Conservation (phyloP, 2,113 vertebrate species). For the Meriones unguiculatus region DNA sequence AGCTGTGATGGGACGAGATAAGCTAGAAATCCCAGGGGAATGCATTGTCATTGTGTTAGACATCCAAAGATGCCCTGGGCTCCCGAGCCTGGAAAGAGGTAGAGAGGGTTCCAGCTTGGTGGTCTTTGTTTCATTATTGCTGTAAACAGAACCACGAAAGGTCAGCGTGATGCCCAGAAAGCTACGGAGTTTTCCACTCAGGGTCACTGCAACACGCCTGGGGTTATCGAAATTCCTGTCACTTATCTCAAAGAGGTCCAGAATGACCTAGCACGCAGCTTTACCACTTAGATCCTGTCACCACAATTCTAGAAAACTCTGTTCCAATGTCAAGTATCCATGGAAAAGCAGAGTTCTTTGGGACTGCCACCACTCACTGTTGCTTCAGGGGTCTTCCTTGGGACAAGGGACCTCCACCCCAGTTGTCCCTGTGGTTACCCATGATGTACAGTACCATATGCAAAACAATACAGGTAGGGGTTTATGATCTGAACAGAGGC, state of each 20-base stretch:
- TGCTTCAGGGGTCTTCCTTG: neutral
- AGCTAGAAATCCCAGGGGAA: neutral
- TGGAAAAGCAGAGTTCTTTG: neutral
- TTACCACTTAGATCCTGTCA: neutral
- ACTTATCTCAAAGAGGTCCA: slow-evolving; percentile 74
- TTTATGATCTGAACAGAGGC: fast-evolving
- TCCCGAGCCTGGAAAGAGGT: slow-evolving; percentile 41
- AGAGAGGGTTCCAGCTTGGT: slow-evolving; percentile 81
- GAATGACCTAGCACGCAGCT: slow-evolving; percentile 64
- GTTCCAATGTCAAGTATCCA: neutral
- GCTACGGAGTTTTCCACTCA: slow-evolving; percentile 80
- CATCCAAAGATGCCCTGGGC: slow-evolving; percentile 74
- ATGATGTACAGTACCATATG: fast-evolving
- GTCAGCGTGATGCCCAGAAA: slow-evolving; percentile 78
- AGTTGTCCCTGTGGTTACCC: fast-evolving
- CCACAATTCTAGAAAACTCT: slow-evolving; percentile 28
- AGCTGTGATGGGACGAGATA: neutral
- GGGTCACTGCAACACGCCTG: slow-evolving; percentile 69
- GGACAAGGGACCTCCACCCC: neutral
- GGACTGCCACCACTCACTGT: neutral
- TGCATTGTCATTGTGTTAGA: slow-evolving; percentile 27
- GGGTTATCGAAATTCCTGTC: slow-evolving; percentile 84
- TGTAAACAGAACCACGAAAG: slow-evolving; percentile 79
- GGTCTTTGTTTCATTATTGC: slow-evolving; percentile 75
- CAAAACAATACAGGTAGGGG: fast-evolving